These are phyloP conservation scores for Sebastes miniatus DNA, from an alignment of 2,797 vertebrate species.

Conservation along the genomic window DNA sequence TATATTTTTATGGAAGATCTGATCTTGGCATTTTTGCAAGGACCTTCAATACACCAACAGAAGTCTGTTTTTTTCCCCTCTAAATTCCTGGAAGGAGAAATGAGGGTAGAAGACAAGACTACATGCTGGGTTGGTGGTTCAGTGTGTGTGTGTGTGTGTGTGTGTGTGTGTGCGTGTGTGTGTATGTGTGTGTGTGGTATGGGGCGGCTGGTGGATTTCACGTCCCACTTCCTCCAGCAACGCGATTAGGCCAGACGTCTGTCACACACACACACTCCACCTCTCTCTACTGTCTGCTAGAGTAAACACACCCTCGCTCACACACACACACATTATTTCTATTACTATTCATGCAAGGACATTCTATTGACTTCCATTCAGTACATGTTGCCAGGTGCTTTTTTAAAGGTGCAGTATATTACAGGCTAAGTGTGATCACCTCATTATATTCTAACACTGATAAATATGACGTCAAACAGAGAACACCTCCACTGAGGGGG, in stretches of 20 bases:
- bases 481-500: neutral
- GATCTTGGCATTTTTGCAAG: neutral
- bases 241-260: constrained; percentile 81
- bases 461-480: neutral
- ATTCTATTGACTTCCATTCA: neutral
- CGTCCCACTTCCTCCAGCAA: constrained; percentile 80
- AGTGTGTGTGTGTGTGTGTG: constrained; percentile 32
- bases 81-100: constrained; percentile 54
- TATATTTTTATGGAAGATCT: neutral
- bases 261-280: constrained; percentile 39
- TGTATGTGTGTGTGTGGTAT: constrained; percentile 27
- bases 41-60: neutral
- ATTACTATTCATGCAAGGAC: constrained; percentile 16
- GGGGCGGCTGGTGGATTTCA: constrained; percentile 78
- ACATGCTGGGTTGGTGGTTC: constrained; percentile 31
- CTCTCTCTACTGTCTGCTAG: constrained; percentile 46
- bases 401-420: neutral
- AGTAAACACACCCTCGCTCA: constrained; percentile 35
- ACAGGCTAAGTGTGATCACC: neutral
- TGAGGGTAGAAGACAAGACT: constrained; percentile 39
- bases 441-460: neutral
- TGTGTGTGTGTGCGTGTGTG: neutral
- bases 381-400: neutral
- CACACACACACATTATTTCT: constrained; percentile 7
- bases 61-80: neutral